Conservation (phyloP, 1,140 invertebrate genomes). For the Diuraphis noxia region DNA sequence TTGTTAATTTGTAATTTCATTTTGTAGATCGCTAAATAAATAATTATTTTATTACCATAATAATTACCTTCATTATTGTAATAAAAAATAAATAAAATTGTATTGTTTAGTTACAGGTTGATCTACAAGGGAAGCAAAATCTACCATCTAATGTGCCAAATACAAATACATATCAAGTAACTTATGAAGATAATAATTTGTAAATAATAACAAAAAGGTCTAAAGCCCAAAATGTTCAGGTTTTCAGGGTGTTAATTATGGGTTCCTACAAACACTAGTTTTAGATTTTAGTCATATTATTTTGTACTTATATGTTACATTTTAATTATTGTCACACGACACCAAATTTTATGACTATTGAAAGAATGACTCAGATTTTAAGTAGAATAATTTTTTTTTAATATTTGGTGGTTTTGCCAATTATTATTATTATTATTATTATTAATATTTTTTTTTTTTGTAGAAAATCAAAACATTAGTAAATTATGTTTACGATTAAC, state of each 20-base stretch:
- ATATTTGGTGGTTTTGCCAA: slow-evolving; percentile 29
- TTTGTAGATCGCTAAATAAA: neutral
- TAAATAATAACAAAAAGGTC: slow-evolving; percentile 15
- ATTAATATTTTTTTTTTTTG: neutral
- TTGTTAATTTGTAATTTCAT: neutral
- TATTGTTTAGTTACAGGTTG: neutral
- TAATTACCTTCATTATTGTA: neutral
- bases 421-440: too few species aligned
- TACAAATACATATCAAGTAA: slow-evolving; percentile 32
- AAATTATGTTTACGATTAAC: neutral
- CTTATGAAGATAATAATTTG: slow-evolving; percentile 36
- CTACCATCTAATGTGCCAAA: slow-evolving; percentile 38
- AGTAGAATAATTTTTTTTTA: neutral
- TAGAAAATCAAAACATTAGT: slow-evolving; percentile 41
- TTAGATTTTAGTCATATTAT: slow-evolving; percentile 24
- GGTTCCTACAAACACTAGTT: slow-evolving; percentile 48
- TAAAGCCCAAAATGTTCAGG: slow-evolving; percentile 26
- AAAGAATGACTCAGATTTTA: neutral
- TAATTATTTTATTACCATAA: neutral
- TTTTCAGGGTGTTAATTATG: slow-evolving; percentile 52
- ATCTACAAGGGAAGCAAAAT: slow-evolving; percentile 17
- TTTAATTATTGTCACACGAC: slow-evolving; percentile 11
- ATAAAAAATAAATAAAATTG: too few species aligned
- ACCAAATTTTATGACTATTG: slow-evolving; percentile 4
- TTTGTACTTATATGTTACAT: slow-evolving; percentile 29